phyloP scores from a whole-genome alignment of 1,140 invertebrate species.

The Polypedilum vanderplanki region DNA sequence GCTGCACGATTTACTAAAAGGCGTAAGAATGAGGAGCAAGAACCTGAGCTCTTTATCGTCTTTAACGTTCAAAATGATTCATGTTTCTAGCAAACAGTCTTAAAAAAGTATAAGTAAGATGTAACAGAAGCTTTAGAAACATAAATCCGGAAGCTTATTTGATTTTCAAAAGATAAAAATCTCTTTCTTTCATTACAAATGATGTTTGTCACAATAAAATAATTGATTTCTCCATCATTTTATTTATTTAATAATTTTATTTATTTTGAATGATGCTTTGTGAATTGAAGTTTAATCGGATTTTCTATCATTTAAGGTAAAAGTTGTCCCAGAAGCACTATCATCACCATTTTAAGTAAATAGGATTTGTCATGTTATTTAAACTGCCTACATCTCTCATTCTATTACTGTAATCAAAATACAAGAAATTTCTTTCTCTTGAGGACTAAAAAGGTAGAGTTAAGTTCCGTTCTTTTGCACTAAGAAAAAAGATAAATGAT shows the following conservation, averaged over 20 bases:
- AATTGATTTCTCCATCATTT: too few species aligned
- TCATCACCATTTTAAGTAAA: neutral
- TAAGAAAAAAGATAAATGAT: neutral
- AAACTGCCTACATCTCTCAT: neutral
- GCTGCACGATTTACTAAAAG: neutral
- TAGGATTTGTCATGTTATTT: neutral
- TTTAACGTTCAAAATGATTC: conserved; percentile 22
- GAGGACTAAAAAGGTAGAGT: conserved; percentile 11
- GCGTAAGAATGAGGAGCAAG: conserved; percentile 10
- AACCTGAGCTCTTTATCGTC: neutral
- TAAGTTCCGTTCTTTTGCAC: neutral
- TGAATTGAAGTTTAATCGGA: too few species aligned
- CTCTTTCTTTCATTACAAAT: too few species aligned
- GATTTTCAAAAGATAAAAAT: too few species aligned
- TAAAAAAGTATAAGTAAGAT: too few species aligned
- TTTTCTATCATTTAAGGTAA: too few species aligned
- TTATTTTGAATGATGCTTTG: too few species aligned
- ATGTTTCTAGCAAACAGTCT: neutral
- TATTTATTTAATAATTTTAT: too few species aligned
- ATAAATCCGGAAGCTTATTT: too few species aligned
- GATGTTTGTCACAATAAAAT: too few species aligned
- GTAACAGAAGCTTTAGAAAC: too few species aligned
- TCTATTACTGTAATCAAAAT: neutral
- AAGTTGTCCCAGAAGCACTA: neutral
- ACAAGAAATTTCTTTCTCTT: neutral